Percentiles rank a stretch among this genome's conserved stretches.
These are phyloP conservation scores for Eustalomyia histrio DNA, from an alignment of 2,888 invertebrate species.

Conservation along the genomic window DNA sequence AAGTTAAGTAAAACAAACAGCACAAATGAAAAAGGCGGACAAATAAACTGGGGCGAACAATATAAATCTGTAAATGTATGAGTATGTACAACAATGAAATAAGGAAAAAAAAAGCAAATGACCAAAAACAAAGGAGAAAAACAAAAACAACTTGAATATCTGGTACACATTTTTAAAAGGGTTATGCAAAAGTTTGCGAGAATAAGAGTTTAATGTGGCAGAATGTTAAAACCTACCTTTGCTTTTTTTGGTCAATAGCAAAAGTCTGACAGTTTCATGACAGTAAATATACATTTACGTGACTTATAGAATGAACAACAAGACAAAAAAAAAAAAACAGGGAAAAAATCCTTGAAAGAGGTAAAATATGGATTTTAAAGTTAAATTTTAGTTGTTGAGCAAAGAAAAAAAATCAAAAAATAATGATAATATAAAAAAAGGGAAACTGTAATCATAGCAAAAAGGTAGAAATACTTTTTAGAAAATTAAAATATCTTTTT, in stretches of 20 bases:
- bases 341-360: conserved; percentile 16
- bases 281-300: conserved; percentile 58
- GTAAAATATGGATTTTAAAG: conserved; percentile 43
- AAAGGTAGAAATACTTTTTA: conserved; percentile 7
- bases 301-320: conserved; percentile 41
- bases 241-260: conserved; percentile 39
- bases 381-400: conserved; percentile 10
- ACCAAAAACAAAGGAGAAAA: not conserved
- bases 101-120: not conserved
- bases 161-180: conserved; percentile 26
- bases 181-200: conserved; percentile 12
- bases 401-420: not conserved
- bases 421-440: not conserved
- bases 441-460: not conserved
- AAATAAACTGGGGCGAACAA: not conserved
- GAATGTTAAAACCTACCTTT: conserved; percentile 18
- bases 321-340: not conserved
- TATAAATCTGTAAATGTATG: not conserved
- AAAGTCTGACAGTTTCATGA: conserved; percentile 50
- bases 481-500: not conserved
- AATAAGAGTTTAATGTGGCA: conserved; percentile 42
- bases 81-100: not conserved
- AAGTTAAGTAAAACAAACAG: not conserved
- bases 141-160: conserved; percentile 3
- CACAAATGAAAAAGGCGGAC: not conserved